Evolutionary conservation across 2,113 vertebrate genomes (phyloP).

Genomic region (Archocentrus centrarchus): DNA sequence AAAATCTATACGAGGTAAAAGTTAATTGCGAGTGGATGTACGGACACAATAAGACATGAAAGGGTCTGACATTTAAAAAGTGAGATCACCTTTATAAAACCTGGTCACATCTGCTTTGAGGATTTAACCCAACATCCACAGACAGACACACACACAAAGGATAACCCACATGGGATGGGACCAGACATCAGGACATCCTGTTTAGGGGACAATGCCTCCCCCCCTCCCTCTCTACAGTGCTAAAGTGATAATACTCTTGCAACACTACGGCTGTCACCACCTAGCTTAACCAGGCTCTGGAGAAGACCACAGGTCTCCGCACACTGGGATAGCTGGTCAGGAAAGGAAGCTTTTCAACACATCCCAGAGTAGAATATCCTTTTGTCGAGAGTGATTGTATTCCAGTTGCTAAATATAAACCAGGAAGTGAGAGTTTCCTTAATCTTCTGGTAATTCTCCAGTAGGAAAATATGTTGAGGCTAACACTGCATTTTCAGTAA

Average conservation of each 20-base stretch:
- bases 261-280: slow-evolving; percentile 71
- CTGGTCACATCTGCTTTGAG: slow-evolving; percentile 75
- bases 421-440: slow-evolving; percentile 23
- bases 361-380: slow-evolving; percentile 58
- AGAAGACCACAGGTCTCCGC: slow-evolving; percentile 41
- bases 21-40: slow-evolving; percentile 40
- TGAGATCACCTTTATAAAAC: slow-evolving; percentile 60
- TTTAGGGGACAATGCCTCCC: slow-evolving; percentile 66
- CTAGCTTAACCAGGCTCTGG: slow-evolving; percentile 39
- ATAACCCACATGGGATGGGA: slow-evolving; percentile 48
- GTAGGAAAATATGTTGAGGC: slow-evolving; percentile 25
- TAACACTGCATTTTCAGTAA: slow-evolving; percentile 20
- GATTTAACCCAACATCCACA: slow-evolving; percentile 67
- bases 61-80: slow-evolving; percentile 45
- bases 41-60: slow-evolving; percentile 59
- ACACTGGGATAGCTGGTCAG: slow-evolving; percentile 35
- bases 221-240: slow-evolving; percentile 24
- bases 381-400: slow-evolving; percentile 35
- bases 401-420: slow-evolving; percentile 49
- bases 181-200: slow-evolving; percentile 83
- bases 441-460: slow-evolving; percentile 9
- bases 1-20: slow-evolving; percentile 43
- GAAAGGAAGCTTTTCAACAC: slow-evolving; percentile 63
- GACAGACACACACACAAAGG: slow-evolving; percentile 47
- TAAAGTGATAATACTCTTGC: slow-evolving; percentile 66